phyloP scores from a whole-genome alignment of 2,113 vertebrate genomes.

The Picathartes gymnocephalus region DNA sequence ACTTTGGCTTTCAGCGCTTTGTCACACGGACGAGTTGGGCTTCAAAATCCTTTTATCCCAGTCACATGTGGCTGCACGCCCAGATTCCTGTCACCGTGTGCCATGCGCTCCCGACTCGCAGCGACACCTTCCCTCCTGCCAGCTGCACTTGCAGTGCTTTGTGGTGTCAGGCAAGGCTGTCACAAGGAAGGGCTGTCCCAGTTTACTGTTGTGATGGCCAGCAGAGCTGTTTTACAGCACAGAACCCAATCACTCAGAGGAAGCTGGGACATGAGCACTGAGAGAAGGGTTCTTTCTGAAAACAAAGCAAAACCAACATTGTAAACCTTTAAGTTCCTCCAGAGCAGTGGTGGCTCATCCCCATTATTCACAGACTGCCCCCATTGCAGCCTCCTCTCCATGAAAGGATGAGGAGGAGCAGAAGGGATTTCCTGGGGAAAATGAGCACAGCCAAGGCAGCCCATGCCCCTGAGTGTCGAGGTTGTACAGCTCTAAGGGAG shows the following conservation, averaged over 20 bases:
- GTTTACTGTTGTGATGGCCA: not conserved
- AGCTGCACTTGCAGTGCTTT: rapidly evolving
- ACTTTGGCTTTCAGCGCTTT: not conserved
- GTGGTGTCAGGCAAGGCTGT: not conserved
- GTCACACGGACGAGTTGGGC: not conserved
- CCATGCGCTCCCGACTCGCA: rapidly evolving
- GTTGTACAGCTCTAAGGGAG: not conserved
- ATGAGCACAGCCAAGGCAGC: not conserved
- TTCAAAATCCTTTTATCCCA: not conserved
- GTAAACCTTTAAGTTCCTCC: not conserved
- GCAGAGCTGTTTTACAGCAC: not conserved
- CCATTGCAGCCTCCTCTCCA: rapidly evolving
- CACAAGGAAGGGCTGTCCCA: not conserved
- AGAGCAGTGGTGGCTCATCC: not conserved
- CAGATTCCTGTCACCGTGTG: rapidly evolving
- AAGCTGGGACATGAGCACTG: not conserved
- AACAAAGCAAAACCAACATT: not conserved
- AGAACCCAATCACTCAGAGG: not conserved
- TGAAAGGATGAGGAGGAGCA: not conserved
- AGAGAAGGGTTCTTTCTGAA: not conserved
- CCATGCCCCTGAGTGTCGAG: not conserved
- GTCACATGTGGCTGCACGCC: not conserved
- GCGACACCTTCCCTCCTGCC: not conserved
- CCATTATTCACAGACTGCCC: not conserved
- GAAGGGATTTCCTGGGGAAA: not conserved